These are phyloP conservation scores for Sciurus vulgaris DNA, from an alignment of 2,797 vertebrate genomes.

Conservation along the genomic window DNA sequence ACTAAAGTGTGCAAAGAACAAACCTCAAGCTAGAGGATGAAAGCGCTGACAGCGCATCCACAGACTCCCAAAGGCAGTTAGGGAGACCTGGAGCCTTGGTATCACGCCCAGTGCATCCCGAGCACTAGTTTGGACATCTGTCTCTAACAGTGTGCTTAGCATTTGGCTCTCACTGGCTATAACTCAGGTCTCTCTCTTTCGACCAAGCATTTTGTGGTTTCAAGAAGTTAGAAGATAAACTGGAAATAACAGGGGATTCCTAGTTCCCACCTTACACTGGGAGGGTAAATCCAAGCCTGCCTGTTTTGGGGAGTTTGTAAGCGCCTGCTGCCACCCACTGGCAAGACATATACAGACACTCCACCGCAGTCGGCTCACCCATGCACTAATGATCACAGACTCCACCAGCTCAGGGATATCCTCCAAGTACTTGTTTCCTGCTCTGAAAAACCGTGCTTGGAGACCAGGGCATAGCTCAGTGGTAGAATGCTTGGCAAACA, in stretches of 20 bases:
- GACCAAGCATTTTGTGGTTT: conserved; percentile 24
- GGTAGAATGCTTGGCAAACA: background rate
- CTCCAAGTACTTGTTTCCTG: background rate
- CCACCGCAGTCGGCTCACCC: background rate
- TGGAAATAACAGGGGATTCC: conserved; percentile 19
- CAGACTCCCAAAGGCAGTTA: background rate
- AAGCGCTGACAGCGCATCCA: background rate
- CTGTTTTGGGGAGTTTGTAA: background rate
- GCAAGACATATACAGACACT: background rate
- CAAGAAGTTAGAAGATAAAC: conserved; percentile 63
- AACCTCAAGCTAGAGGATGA: background rate
- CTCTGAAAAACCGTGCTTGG: background rate
- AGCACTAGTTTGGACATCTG: conserved; percentile 5
- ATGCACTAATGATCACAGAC: too few species aligned
- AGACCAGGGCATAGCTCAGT: background rate
- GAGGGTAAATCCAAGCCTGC: background rate
- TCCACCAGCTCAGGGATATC: background rate
- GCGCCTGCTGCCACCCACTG: conserved; percentile 77
- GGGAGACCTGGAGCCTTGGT: background rate
- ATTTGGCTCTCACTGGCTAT: background rate
- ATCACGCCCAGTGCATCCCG: background rate
- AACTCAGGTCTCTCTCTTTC: conserved; percentile 17
- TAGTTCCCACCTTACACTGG: background rate
- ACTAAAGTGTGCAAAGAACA: background rate
- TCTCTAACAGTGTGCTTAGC: background rate